phyloP scores from a whole-genome alignment of 2,113 vertebrate species.

The Podilymbus podiceps region DNA sequence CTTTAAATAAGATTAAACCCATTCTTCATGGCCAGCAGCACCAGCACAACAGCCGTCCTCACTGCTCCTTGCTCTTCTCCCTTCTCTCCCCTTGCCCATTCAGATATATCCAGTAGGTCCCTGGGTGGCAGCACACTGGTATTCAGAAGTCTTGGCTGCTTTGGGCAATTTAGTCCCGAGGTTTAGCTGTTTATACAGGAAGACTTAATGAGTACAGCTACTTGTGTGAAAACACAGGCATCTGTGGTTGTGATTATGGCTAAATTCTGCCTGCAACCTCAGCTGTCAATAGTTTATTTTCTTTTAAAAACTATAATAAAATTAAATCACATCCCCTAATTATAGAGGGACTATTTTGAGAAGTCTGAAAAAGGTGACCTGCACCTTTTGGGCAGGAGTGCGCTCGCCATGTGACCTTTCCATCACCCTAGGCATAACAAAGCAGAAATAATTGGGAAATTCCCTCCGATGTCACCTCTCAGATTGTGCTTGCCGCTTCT shows the following conservation, averaged over 20 bases:
- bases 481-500: not conserved
- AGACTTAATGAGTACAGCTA: conserved; percentile 33
- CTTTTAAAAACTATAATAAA: not conserved
- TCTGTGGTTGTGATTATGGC: conserved; percentile 18
- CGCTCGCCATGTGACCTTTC: not conserved
- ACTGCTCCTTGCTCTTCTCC: not conserved
- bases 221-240: conserved; percentile 54
- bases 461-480: conserved; percentile 10
- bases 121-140: not conserved
- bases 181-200: conserved; percentile 45
- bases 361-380: not conserved
- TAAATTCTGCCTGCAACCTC: conserved; percentile 52
- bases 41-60: conserved; percentile 11
- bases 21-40: conserved; percentile 3
- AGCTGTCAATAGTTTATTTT: conserved; percentile 32
- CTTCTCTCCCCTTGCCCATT: not conserved
- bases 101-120: not conserved
- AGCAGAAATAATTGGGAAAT: conserved; percentile 51
- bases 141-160: not conserved
- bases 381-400: not conserved
- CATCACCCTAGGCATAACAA: not conserved
- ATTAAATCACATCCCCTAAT: not conserved
- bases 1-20: not conserved
- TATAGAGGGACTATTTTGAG: not conserved
- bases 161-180: conserved; percentile 18